Percentiles rank a stretch among this genome's conserved stretches.
Evolutionary conservation across 2,797 vertebrate species (phyloP).

Genomic region (Danio kyathit): DNA sequence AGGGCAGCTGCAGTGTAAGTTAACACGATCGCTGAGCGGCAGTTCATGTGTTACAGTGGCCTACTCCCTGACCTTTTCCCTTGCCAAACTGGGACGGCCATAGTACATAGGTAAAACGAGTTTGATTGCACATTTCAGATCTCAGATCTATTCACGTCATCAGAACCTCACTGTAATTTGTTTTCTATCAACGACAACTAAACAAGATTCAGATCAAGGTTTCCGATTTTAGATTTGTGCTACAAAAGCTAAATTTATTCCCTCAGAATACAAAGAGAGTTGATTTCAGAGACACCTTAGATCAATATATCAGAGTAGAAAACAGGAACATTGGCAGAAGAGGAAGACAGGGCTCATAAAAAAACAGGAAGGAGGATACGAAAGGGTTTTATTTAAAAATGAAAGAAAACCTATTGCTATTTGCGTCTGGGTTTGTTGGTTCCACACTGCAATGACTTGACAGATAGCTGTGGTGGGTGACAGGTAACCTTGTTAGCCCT

Average conservation of each 20-base stretch:
- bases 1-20: conserved; percentile 81
- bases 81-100: conserved; percentile 63
- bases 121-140: conserved; percentile 12
- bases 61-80: conserved; percentile 80
- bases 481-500: conserved; percentile 5
- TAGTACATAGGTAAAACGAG: conserved; percentile 4
- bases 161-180: background rate
- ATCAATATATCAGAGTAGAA: conserved; percentile 21
- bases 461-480: background rate
- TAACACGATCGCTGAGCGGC: conserved; percentile 75
- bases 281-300: conserved; percentile 9
- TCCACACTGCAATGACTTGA: background rate
- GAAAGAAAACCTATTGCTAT: background rate
- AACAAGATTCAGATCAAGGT: conserved; percentile 17
- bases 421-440: background rate
- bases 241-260: conserved; percentile 17
- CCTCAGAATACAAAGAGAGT: conserved; percentile 7
- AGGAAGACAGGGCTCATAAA: conserved; percentile 6
- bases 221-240: background rate
- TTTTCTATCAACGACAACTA: background rate
- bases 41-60: conserved; percentile 78
- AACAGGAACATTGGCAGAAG: conserved; percentile 19
- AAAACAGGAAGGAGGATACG: background rate
- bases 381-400: conserved; percentile 5
- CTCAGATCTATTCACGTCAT: background rate